Evolutionary conservation across 2,797 vertebrate species (phyloP).

Genomic region (Myotis myotis): DNA sequence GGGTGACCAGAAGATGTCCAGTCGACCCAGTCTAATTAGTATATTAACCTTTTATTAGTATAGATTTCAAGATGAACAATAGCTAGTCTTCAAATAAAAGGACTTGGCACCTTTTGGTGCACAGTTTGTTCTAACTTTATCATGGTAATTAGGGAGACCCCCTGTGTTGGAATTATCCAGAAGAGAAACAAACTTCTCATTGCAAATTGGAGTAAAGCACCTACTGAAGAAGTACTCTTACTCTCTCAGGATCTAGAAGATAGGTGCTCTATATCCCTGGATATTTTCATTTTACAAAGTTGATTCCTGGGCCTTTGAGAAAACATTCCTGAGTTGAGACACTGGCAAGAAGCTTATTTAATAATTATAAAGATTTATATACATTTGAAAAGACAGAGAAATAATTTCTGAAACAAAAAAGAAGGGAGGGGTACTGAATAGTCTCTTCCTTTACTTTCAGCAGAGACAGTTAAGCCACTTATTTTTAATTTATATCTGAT

Average conservation of each 20-base stretch:
- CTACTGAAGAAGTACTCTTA: background rate
- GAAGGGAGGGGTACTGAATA: too few species aligned
- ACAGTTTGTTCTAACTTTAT: background rate
- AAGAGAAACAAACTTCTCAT: background rate
- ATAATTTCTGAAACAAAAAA: background rate
- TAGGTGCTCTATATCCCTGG: background rate
- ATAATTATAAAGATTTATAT: background rate
- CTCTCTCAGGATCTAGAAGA: background rate
- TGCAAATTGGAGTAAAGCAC: background rate
- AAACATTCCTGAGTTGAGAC: background rate
- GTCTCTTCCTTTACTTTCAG: background rate
- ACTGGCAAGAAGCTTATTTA: background rate
- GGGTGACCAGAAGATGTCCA: too few species aligned
- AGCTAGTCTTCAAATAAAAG: background rate
- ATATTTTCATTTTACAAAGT: background rate
- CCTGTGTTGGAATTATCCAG: background rate
- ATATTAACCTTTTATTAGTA: too few species aligned
- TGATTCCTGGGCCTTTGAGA: background rate
- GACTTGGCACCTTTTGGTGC: background rate
- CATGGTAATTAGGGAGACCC: background rate
- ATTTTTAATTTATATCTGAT: background rate
- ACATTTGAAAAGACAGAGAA: background rate
- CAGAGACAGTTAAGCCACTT: background rate
- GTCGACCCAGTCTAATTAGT: too few species aligned
- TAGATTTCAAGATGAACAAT: background rate